Conservation (phyloP, 2,113 vertebrate genomes). For the Albula goreensis region DNA sequence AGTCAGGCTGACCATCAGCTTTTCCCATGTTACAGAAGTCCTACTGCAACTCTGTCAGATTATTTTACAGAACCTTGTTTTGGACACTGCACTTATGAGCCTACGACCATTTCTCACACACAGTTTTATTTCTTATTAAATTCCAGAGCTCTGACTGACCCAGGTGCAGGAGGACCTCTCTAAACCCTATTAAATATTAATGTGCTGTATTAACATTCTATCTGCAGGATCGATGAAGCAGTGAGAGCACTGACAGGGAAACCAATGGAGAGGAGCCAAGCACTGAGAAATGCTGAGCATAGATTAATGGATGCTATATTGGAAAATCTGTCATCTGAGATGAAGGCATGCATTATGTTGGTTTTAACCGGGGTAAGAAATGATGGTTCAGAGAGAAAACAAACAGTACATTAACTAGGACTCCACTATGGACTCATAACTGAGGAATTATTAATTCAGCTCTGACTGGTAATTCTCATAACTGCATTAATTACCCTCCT, state of each 20-base stretch:
- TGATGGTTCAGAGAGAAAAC: conserved; percentile 58
- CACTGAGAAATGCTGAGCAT: conserved; percentile 29
- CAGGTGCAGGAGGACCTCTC: neutral
- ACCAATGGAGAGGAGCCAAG: neutral
- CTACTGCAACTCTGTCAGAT: neutral
- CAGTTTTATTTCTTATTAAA: neutral
- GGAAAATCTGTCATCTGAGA: conserved; percentile 45
- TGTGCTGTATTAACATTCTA: neutral
- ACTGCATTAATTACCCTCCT: neutral
- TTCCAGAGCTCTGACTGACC: neutral
- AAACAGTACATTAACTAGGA: conserved; percentile 63
- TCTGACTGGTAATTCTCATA: neutral
- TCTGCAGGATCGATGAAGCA: neutral
- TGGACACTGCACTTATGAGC: neutral
- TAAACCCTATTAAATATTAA: neutral
- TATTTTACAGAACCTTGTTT: no score
- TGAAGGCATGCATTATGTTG: conserved; percentile 42
- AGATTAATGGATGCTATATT: conserved; percentile 57
- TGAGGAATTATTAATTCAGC: conserved; percentile 38
- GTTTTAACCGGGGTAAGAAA: conserved; percentile 49
- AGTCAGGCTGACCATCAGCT: neutral
- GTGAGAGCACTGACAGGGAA: neutral
- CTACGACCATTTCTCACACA: neutral
- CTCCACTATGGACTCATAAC: conserved; percentile 34
- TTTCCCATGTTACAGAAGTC: neutral